Conservation (phyloP, 2,888 invertebrate species). For the Lymantria monacha region DNA sequence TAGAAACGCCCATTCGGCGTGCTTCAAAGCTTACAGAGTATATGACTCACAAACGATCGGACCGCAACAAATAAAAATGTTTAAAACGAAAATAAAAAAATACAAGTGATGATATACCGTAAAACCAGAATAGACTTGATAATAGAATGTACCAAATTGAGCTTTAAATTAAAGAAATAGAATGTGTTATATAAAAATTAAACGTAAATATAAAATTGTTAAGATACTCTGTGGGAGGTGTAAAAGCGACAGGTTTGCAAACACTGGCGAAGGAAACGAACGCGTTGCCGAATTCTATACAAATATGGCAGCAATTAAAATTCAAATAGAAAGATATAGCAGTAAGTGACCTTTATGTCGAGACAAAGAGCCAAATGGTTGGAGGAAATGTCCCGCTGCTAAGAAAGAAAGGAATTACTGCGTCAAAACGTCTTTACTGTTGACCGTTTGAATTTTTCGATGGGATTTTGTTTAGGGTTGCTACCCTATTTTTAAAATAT, state of each 20-base stretch:
- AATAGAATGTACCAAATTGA: neutral
- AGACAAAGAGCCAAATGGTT: constrained; percentile 52
- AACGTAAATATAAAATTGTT: constrained; percentile 26
- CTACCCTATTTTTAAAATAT: constrained; percentile 4
- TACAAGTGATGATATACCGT: constrained; percentile 52
- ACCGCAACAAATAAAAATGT: constrained; percentile 57
- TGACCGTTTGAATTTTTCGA: constrained; percentile 56
- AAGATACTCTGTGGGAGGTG: constrained; percentile 64
- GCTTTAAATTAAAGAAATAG: neutral
- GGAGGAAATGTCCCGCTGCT: constrained; percentile 69
- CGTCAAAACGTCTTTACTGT: constrained; percentile 65
- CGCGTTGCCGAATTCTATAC: constrained; percentile 52
- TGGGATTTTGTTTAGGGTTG: constrained; percentile 52
- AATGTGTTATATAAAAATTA: neutral
- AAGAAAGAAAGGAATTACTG: constrained; percentile 47
- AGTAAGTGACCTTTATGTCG: constrained; percentile 64
- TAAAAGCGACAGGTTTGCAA: constrained; percentile 74
- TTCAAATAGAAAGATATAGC: constrained; percentile 54
- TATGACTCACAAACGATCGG: constrained; percentile 70
- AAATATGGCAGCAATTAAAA: constrained; percentile 56
- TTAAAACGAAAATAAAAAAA: constrained; percentile 40
- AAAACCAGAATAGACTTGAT: constrained; percentile 15
- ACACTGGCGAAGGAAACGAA: constrained; percentile 63
- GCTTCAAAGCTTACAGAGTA: constrained; percentile 57
- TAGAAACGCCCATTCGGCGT: constrained; percentile 49